Evolutionary conservation across 1,140 invertebrate species (phyloP), one percentile per base, ranked within the genome.

Genomic region (Anoplolepis gracilipes): DNA sequence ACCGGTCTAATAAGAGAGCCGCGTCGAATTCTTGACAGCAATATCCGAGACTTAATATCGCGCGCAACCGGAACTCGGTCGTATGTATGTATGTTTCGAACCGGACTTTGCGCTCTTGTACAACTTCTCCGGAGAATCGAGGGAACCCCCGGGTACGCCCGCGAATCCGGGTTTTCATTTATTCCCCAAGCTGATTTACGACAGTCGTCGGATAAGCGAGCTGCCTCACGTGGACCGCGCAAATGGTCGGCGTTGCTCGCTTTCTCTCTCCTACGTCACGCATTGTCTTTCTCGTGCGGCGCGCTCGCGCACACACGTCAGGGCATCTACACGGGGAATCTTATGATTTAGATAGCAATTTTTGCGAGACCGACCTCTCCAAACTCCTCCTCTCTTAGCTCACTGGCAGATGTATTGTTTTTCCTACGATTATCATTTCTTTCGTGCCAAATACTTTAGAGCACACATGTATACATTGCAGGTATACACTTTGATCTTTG

Each of bases 181-280:
- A 87, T 88, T 78, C 73, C 13, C 73, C 53, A 28, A 46, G 22
- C 82, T 89, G 87, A 89, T 89, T 89, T 89, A 89, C 82, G 87
- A 13, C 87, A 69, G 75, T 88, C 67, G 82, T 4, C 42, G 86
- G 82, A 85, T 89, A 88, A 89, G 86, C 87, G 87, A 55, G 69
- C 39, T 72, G 87, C 69, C 70, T 62, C 76, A 49, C 79, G 75
- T 76, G 86, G 67, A 76, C 82, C 69, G 73, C 75, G 75, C 84
- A 59, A 85, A 85, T 81, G 75, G 75, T 59, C 75, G 36, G 76
- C 53, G 28, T 36, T 42, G 46, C 25, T 46, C n/a, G 28, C 19
- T 87, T 49, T 85, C 81, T 53, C 69, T 75, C 73, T 85, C 53
- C 53, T 61, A 33, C 30, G 86, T 65, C 22, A 33, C 75, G 76